These are phyloP conservation scores for Perca fluviatilis DNA, from an alignment of 2,113 vertebrate species.

Conservation along the genomic window DNA sequence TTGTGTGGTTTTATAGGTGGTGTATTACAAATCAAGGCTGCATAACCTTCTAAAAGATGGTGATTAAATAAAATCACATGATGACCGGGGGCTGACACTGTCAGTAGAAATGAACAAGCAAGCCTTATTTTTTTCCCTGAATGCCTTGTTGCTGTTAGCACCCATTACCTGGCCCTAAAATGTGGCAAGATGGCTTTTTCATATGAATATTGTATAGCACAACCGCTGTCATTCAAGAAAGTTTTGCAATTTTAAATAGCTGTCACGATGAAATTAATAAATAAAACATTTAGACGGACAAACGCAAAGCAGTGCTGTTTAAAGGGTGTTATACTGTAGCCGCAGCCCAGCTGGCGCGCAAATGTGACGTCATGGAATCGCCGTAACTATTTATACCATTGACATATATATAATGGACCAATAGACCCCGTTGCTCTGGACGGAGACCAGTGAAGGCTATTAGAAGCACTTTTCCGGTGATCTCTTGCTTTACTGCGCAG, in stretches of 20 bases:
- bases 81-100: slow-evolving; percentile 11
- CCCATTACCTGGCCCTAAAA: slow-evolving; percentile 2
- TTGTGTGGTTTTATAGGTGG: neutral
- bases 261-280: slow-evolving; percentile 11
- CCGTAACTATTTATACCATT: too few species aligned
- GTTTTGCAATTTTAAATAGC: slow-evolving; percentile 47
- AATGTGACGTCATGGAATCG: too few species aligned
- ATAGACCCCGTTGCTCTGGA: too few species aligned
- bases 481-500: too few species aligned
- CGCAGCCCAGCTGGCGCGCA: too few species aligned
- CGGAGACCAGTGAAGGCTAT: too few species aligned
- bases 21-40: neutral
- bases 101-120: slow-evolving; percentile 36
- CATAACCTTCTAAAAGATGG: neutral
- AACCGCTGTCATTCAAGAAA: slow-evolving; percentile 35
- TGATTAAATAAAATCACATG: slow-evolving; percentile 9
- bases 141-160: neutral
- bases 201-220: slow-evolving; percentile 46
- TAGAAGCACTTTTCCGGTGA: too few species aligned
- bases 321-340: too few species aligned
- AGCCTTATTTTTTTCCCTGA: neutral
- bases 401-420: too few species aligned
- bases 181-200: neutral
- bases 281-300: slow-evolving; percentile 1
- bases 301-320: neutral